Evolutionary conservation across 2,797 vertebrate genomes (phyloP).

Genomic region (Pelobates cultripes): DNA sequence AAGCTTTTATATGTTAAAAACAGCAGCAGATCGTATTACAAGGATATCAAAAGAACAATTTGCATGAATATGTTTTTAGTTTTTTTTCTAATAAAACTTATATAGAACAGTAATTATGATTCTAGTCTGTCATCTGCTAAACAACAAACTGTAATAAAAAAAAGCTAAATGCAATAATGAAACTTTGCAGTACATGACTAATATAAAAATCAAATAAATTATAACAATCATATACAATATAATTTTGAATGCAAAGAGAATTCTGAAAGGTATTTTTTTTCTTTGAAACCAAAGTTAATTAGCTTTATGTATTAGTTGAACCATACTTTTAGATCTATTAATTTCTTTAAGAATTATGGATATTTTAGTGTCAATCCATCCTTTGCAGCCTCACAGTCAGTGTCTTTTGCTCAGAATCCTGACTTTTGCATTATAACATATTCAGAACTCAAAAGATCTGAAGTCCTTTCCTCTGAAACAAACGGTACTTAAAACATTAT

Average conservation of each 20-base stretch:
- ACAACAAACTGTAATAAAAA: too few species aligned
- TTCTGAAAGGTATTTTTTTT: not conserved
- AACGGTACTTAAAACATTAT: conserved; percentile 77
- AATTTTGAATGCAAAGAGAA: not conserved
- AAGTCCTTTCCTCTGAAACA: conserved; percentile 68
- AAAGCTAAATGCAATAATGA: too few species aligned
- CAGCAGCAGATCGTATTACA: too few species aligned
- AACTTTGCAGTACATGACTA: too few species aligned
- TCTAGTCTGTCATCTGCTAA: too few species aligned
- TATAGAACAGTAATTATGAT: too few species aligned
- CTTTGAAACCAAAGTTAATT: not conserved
- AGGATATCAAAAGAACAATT: too few species aligned
- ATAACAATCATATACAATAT: not conserved
- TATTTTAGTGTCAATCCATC: conserved; percentile 48
- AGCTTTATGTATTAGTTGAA: conserved; percentile 30
- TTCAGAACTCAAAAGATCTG: conserved; percentile 68
- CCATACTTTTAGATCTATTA: conserved; percentile 20
- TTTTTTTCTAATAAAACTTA: too few species aligned
- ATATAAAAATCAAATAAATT: too few species aligned
- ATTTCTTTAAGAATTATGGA: conserved; percentile 33
- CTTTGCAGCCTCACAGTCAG: conserved; percentile 62
- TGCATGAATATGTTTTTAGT: too few species aligned
- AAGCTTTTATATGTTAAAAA: too few species aligned
- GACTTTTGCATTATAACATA: conserved; percentile 64
- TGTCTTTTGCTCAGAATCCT: conserved; percentile 55